Percentiles rank a stretch among this genome's conserved stretches.
These are phyloP conservation scores for Umimayanthus kanabou DNA, from an alignment of 92 coral and sea anemone species.

Conservation along the genomic window DNA sequence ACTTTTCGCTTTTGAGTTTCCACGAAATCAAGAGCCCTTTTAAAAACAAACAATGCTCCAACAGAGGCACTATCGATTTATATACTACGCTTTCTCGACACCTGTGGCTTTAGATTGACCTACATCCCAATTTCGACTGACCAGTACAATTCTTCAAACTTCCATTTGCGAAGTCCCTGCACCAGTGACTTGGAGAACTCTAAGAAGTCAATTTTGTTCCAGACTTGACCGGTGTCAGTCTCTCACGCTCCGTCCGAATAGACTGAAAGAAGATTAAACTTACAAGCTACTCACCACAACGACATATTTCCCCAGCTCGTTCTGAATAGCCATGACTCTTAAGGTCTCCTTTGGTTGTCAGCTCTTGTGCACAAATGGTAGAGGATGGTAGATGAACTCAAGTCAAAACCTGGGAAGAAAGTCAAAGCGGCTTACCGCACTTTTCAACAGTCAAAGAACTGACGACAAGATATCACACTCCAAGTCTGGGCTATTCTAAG, in stretches of 20 bases:
- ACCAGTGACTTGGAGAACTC: neutral
- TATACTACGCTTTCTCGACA: neutral
- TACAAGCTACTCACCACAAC: constrained; percentile 56
- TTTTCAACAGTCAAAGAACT: neutral
- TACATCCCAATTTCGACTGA: too few relatives aligned
- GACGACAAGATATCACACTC: neutral
- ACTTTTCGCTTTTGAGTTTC: too few relatives aligned
- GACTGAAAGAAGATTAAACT: neutral
- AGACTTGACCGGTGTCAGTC: neutral
- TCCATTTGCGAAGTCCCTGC: neutral
- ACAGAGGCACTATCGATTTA: neutral
- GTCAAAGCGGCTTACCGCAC: neutral
- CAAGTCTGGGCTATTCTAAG: neutral
- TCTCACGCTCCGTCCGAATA: neutral
- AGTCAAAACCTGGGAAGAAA: neutral
- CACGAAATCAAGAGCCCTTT: neutral
- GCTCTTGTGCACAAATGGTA: neutral
- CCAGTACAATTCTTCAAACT: too few relatives aligned
- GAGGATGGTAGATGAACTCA: neutral
- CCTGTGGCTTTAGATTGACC: neutral
- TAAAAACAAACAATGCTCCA: neutral
- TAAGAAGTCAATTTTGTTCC: neutral
- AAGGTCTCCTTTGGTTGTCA: neutral
- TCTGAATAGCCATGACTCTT: constrained; percentile 38
- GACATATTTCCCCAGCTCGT: constrained; percentile 64